A percentile compares a stretch with the other conserved stretches of the same genome.
Evolutionary conservation across 1,140 invertebrate genomes (phyloP).

Genomic region (Monomorium pharaonis): DNA sequence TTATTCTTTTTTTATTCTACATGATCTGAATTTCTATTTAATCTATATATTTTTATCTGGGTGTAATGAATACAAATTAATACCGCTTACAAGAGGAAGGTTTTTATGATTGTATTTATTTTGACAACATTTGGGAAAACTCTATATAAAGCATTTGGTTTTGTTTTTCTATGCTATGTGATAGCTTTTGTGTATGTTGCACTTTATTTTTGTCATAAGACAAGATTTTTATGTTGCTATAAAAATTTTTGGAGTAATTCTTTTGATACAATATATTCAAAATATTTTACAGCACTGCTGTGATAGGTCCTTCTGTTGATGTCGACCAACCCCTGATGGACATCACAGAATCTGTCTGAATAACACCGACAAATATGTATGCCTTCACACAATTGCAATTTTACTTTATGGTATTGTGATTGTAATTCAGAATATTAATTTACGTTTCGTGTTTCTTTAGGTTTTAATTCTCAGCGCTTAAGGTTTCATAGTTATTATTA

Average conservation of each 20-base stretch:
- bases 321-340: constrained; percentile 80
- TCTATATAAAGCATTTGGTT: not conserved
- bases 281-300: constrained; percentile 83
- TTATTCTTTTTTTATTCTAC: constrained; percentile 27
- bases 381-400: constrained; percentile 10
- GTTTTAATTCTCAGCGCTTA: not conserved
- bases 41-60: constrained; percentile 19
- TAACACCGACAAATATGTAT: constrained; percentile 1
- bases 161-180: constrained; percentile 5
- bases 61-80: constrained; percentile 28
- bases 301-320: constrained; percentile 81
- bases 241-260: not conserved
- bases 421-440: constrained; percentile 25
- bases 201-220: not conserved
- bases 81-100: constrained; percentile 20
- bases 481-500: not conserved
- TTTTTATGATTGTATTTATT: constrained; percentile 8
- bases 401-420: not conserved
- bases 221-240: not conserved
- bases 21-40: not conserved
- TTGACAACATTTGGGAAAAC: constrained; percentile 9
- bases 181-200: not conserved
- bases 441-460: constrained; percentile 7
- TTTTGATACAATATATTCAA: constrained; percentile 34
- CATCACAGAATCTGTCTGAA: constrained; percentile 74